phyloP scores from a whole-genome alignment of 2,797 vertebrate species.

The Carduelis carduelis region DNA sequence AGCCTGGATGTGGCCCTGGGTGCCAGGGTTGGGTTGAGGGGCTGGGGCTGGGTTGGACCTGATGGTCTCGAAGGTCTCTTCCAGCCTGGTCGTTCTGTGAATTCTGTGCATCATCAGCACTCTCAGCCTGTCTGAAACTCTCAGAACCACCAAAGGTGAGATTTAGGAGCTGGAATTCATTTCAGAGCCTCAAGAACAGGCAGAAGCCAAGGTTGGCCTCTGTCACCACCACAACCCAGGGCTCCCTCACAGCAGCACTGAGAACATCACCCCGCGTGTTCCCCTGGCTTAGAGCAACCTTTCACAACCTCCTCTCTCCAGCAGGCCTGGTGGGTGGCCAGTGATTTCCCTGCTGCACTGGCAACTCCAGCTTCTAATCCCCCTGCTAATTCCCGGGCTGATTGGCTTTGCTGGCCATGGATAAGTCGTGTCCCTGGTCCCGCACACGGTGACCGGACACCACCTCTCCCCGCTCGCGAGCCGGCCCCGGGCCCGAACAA shows the following conservation, averaged over 20 bases:
- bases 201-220: not conserved
- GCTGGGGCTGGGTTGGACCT: too few species aligned
- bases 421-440: constrained; percentile 77
- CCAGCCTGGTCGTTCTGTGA: not conserved
- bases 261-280: not conserved
- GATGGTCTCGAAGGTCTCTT: too few species aligned
- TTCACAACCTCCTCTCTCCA: not conserved
- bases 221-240: not conserved
- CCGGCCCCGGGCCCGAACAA: constrained; percentile 80
- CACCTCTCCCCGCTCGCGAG: constrained; percentile 66
- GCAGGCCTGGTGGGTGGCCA: constrained; percentile 77
- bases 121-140: not conserved
- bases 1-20: not conserved
- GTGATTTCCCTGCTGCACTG: constrained; percentile 55
- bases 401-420: constrained; percentile 72
- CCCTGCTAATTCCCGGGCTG: constrained; percentile 70
- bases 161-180: not conserved
- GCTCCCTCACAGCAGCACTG: not conserved
- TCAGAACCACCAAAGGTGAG: not conserved
- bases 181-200: not conserved
- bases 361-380: constrained; percentile 77
- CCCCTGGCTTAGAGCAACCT: not conserved
- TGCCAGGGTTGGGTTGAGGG: not conserved
- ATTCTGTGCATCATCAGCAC: not conserved
- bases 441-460: constrained; percentile 73